Percentiles rank a stretch among this genome's conserved stretches.
Conservation (phyloP, 2,113 vertebrate species). For the Furnarius figulus region DNA sequence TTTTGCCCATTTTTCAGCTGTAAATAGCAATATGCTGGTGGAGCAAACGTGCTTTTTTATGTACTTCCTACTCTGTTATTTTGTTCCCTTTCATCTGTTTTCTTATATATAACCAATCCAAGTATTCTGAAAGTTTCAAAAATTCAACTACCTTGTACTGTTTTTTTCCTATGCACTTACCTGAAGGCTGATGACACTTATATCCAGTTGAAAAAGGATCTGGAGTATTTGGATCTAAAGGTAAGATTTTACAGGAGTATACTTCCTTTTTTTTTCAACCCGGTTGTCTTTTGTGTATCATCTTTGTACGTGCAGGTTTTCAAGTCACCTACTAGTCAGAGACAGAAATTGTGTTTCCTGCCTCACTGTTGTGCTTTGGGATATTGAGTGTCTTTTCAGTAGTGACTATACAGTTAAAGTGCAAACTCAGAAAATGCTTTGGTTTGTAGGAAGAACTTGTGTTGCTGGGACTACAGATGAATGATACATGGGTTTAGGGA, state of each 20-base stretch:
- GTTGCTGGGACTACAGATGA: neutral
- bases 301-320: neutral
- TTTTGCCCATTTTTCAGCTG: conserved; percentile 12
- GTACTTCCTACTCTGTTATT: conserved; percentile 9
- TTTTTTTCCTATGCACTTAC: conserved; percentile 69
- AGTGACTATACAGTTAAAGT: neutral
- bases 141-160: neutral
- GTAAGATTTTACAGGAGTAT: conserved; percentile 73
- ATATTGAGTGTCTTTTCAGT: neutral
- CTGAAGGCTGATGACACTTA: conserved; percentile 97
- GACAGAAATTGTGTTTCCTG: neutral
- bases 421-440: neutral
- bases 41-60: conserved; percentile 6
- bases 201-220: conserved; percentile 96
- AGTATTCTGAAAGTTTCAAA: neutral
- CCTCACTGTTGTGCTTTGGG: neutral
- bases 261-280: neutral
- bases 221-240: conserved; percentile 99
- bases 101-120: neutral
- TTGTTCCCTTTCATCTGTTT: neutral
- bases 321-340: neutral
- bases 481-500: neutral
- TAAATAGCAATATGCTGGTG: conserved; percentile 1
- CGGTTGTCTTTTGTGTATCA: neutral
- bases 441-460: neutral